A percentile compares a stretch with the other conserved stretches of the same genome.
These are phyloP conservation scores for Leptothorax acervorum DNA, from an alignment of 2,888 invertebrate species.

Conservation along the genomic window DNA sequence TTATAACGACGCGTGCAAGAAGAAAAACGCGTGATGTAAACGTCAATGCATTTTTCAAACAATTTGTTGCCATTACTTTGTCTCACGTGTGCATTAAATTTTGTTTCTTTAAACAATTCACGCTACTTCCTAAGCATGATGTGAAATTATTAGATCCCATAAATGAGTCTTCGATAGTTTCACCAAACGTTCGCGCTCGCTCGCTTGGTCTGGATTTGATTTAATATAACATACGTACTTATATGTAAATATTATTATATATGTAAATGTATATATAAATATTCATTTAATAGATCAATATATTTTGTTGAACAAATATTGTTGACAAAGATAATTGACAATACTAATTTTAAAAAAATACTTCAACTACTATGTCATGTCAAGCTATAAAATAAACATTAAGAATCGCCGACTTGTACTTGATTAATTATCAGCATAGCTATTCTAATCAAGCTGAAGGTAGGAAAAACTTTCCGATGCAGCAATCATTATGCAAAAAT, in stretches of 20 bases:
- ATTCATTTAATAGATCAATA: not conserved
- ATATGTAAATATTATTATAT: not conserved
- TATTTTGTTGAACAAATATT: not conserved
- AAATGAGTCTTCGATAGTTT: constrained; percentile 1
- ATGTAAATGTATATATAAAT: too few relatives aligned
- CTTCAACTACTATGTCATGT: not conserved
- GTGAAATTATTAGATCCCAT: not conserved
- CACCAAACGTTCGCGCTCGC: not conserved
- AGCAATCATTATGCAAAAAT: not conserved
- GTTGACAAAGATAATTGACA: not conserved
- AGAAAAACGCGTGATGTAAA: constrained; percentile 9
- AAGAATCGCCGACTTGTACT: not conserved
- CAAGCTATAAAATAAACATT: not conserved
- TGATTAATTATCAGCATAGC: not conserved
- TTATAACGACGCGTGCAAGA: constrained; percentile 5
- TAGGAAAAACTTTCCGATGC: not conserved
- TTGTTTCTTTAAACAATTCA: not conserved
- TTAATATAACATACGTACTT: not conserved
- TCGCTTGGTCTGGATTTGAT: not conserved
- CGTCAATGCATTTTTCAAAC: not conserved
- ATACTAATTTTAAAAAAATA: not conserved
- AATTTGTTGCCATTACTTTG: not conserved
- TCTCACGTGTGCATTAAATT: not conserved
- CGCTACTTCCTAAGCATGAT: not conserved
- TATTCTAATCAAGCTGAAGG: not conserved